Base-by-base conservation (phyloP, 2,888 invertebrate species). In the Plagiodera versicolora region DNA sequence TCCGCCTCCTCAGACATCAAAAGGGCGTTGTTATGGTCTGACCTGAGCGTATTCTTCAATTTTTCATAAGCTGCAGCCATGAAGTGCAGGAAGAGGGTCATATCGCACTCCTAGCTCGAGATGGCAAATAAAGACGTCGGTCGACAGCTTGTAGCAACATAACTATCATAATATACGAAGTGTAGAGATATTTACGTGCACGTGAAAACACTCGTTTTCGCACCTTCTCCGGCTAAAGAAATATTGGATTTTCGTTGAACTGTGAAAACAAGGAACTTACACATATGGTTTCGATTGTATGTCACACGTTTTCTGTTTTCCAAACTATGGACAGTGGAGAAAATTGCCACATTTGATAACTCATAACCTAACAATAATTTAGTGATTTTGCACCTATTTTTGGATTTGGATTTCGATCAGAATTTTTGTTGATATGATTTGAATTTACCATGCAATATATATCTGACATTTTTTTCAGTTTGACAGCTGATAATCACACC, bases 151-250 rank as follows among this genome's bases (percentile, higher is more conserved):
- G 39, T 35, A 35, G 17, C n/a, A 53, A 11, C 52, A 53, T 44
- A 53, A 53, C 52, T 35, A 10, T 11, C 14, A 32, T 16, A 24
- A 19, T 4, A 11, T 39, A 14, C 39, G 24, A 20, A 44, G 52
- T 53, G 44, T 14, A 14, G 52, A 53, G 39, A 24, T 53, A 20
- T 53, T 53, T 44, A 53, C 52, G 44, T 39, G 18, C 2, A 53
- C 20, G 52, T 19, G 24, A 16, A 53, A 53, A 53, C 52, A 53
- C 44, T 44, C 19, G 19, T 24, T 53, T 44, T 53, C 52, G 24
- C 52, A 53, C 52, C 52, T 53, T 6, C 18, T 8, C 3, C 11
- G 14, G 51, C 52, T 9, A 4, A 9, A 18, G 52, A 53, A 19
- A 53, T 53, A 53, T 53, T 44, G 20, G 18, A 44, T 53, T 53